Evolutionary conservation across 2,113 vertebrate species (phyloP), one percentile per base, ranked within the genome.

Genomic region (Irena cyanogastra): DNA sequence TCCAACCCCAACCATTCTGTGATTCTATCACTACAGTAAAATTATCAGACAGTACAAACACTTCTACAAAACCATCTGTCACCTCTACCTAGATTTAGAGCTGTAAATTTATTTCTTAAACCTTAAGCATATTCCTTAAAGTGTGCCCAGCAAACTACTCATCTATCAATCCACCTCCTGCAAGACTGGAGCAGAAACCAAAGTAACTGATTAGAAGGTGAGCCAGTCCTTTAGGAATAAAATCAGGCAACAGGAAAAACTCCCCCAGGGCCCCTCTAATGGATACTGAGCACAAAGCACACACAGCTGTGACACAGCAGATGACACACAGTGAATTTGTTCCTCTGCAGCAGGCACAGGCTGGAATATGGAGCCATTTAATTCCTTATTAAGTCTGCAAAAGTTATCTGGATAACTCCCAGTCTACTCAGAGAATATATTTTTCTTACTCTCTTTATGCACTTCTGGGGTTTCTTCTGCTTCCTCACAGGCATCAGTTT

Each of bases 371-470:
- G 4, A 83, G 17, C 65, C 6, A 3, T 23, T 66, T 23, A 44
- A 83, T 47, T 85, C 87, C 52, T 39, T 42, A 37, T 37, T 18
- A 39, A 90, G 13, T 10, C 65, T 72, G 45, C 22, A 47, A 78
- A 90, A 71, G 35, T 54, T 21, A 27, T 20, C 37, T 16, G 52
- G 44, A 8, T 22, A 52, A 57, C 54, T 66, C 54, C 59, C 59
- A 76, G 27, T 9, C 60, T 50, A 37, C 26, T 60, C 61, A 41
- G 27, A 75, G 44, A 93, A 83, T 5, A 0, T 10, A 8, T 41
- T 75, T 72, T 70, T 61, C 98, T 97, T 94, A 99, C 98, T 93
- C 72, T 96, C 74, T 60, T 94, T 97, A 30, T 59, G 96, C 65
- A 66, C 93, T 93, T 98, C 97, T 42, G 92, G 52, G 10, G n/a